These are phyloP conservation scores for Yponomeuta cagnagella DNA, from an alignment of 2,888 invertebrate species.

Conservation along the genomic window DNA sequence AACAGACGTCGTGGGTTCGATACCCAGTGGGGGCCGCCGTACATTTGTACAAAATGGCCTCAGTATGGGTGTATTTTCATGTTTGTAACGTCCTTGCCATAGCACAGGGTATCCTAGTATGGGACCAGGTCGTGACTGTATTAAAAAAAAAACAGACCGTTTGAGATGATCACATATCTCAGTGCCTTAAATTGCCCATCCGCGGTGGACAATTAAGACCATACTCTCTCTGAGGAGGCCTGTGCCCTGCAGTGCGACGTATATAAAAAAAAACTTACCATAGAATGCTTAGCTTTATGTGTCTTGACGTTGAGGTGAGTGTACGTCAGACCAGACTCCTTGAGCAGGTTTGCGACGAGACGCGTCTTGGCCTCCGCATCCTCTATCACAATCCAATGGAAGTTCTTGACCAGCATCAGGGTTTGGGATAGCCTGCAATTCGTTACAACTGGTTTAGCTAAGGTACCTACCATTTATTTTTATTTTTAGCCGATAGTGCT, in stretches of 20 bases:
- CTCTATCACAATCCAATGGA: constrained; percentile 96
- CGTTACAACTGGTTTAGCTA: background rate
- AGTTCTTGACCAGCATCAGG: constrained; percentile 88
- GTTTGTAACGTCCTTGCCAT: too few relatives aligned
- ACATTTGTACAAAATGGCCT: too few relatives aligned
- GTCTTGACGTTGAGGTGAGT: constrained; percentile 78
- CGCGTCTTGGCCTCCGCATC: constrained; percentile 83
- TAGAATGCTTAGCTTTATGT: constrained; percentile 58
- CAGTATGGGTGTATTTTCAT: too few relatives aligned
- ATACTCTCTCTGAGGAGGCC: too few relatives aligned
- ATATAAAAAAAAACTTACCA: constrained; percentile 40
- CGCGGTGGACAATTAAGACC: background rate
- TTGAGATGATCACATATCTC: too few relatives aligned
- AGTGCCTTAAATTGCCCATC: too few relatives aligned
- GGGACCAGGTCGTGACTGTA: too few relatives aligned
- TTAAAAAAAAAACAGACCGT: too few relatives aligned
- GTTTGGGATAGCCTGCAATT: constrained; percentile 85
- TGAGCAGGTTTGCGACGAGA: constrained; percentile 83
- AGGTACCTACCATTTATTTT: too few relatives aligned
- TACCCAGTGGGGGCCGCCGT: too few relatives aligned
- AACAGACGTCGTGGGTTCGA: too few relatives aligned
- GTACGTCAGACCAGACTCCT: constrained; percentile 79
- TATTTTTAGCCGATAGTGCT: background rate
- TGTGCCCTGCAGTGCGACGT: background rate
- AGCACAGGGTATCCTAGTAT: too few relatives aligned